Evolutionary conservation across 2,888 invertebrate species (phyloP).

Genomic region (Parnassius orleans): DNA sequence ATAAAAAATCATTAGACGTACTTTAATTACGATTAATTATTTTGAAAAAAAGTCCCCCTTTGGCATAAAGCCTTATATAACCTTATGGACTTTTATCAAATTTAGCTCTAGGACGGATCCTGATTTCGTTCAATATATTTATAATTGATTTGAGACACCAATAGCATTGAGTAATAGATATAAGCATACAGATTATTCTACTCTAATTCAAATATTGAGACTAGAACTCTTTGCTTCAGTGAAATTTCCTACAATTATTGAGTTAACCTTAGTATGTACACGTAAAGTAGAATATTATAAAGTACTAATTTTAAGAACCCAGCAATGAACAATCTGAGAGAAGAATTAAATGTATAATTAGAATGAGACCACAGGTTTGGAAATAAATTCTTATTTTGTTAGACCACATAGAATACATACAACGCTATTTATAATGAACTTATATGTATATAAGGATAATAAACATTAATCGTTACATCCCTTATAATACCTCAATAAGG

Average conservation of each 20-base stretch:
- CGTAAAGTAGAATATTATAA: not conserved
- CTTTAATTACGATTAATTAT: conserved; percentile 1
- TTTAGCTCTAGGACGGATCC: conserved; percentile 37
- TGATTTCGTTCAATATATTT: conserved; percentile 28
- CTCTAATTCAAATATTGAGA: conserved; percentile 3
- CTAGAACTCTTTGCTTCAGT: conserved; percentile 11
- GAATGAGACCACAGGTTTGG: conserved; percentile 19
- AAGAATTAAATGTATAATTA: conserved; percentile 2
- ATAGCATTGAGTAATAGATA: not conserved
- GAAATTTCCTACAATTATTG: not conserved
- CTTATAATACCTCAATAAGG: too few species aligned
- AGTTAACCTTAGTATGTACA: not conserved
- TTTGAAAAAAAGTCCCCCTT: conserved; percentile 1
- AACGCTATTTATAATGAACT: not conserved
- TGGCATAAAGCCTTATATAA: conserved; percentile 4
- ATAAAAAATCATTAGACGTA: too few species aligned
- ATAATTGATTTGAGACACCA: conserved; percentile 2
- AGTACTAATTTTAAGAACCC: not conserved
- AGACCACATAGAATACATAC: conserved; percentile 48
- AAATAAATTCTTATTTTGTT: conserved; percentile 48
- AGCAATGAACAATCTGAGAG: conserved; percentile 5
- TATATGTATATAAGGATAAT: not conserved
- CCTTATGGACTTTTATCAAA: conserved; percentile 14
- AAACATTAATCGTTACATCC: not conserved
- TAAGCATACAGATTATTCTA: conserved; percentile 7